Evolutionary conservation across 2,888 invertebrate species (phyloP).

Genomic region (Stenchaetothrips biformis): DNA sequence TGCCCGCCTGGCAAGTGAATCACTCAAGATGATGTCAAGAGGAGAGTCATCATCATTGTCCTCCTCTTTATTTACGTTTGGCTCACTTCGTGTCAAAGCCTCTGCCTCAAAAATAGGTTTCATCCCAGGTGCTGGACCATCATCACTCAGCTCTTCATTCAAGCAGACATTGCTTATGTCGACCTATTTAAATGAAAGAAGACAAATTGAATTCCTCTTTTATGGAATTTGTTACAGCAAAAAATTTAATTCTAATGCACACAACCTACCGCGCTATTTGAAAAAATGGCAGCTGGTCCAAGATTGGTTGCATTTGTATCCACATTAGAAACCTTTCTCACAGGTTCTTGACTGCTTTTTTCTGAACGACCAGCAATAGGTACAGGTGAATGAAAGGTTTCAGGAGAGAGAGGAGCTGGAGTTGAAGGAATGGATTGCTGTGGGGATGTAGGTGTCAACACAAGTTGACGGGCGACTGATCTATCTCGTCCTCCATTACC

Average conservation of each 20-base stretch:
- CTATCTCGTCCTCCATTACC: background rate
- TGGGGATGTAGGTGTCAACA: background rate
- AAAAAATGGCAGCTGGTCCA: constrained; percentile 72
- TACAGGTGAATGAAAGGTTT: constrained; percentile 40
- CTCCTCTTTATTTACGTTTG: constrained; percentile 53
- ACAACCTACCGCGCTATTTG: constrained; percentile 67
- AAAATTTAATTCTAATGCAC: background rate
- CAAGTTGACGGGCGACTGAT: background rate
- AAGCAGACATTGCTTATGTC: constrained; percentile 75
- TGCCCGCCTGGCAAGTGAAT: constrained; percentile 48
- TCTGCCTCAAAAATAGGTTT: constrained; percentile 45
- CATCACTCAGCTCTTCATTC: constrained; percentile 66
- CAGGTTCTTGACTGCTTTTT: constrained; percentile 38
- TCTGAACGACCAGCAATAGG: constrained; percentile 41
- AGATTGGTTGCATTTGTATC: constrained; percentile 49
- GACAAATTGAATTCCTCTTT: constrained; percentile 12
- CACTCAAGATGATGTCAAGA: constrained; percentile 44
- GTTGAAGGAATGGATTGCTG: background rate
- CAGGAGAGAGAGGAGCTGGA: constrained; percentile 47
- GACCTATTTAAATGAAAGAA: constrained; percentile 41
- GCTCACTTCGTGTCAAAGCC: constrained; percentile 57
- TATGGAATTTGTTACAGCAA: background rate
- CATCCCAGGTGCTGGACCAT: constrained; percentile 48
- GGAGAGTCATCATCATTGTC: constrained; percentile 42
- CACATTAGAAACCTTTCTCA: constrained; percentile 44